phyloP scores from a whole-genome alignment of 1,140 invertebrate genomes.

The Campoletis sonorensis region DNA sequence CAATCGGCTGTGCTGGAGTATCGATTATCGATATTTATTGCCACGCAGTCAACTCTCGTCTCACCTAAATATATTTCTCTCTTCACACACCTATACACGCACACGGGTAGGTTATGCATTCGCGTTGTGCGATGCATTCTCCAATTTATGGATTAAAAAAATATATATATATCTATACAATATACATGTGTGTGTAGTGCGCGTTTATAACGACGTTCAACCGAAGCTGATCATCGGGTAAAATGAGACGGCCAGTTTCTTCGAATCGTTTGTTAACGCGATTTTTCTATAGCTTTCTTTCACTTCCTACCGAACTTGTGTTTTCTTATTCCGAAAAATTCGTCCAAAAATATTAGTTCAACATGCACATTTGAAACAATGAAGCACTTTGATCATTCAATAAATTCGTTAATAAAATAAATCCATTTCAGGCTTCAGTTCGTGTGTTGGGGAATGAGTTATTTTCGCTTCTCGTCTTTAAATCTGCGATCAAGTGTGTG shows the following conservation, averaged over 20 bases:
- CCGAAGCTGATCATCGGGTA: slow-evolving; percentile 57
- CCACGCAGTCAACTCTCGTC: slow-evolving; percentile 61
- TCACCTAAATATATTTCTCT: slow-evolving; percentile 59
- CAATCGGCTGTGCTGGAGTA: slow-evolving; percentile 61
- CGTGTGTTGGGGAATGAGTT: too few species aligned
- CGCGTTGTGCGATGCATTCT: slow-evolving; percentile 8
- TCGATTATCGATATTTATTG: slow-evolving; percentile 71
- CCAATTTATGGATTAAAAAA: slow-evolving; percentile 5
- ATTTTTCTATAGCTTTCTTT: neutral
- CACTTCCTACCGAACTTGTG: too few species aligned
- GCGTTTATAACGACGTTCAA: neutral
- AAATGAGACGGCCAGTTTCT: slow-evolving; percentile 52
- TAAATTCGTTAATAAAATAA: too few species aligned
- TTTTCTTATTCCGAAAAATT: too few species aligned
- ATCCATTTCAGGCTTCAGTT: too few species aligned
- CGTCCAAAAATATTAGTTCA: too few species aligned
- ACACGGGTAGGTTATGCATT: neutral
- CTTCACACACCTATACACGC: slow-evolving; percentile 30
- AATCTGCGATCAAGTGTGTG: too few species aligned
- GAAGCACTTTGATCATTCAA: too few species aligned
- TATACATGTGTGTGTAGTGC: too few species aligned
- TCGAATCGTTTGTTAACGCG: neutral
- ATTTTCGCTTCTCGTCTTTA: neutral
- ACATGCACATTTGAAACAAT: too few species aligned
- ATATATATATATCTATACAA: neutral